Percentiles rank a stretch among this genome's conserved stretches.
These are phyloP conservation scores for Orthosia cruda DNA, from an alignment of 2,888 invertebrate genomes.

Conservation along the genomic window DNA sequence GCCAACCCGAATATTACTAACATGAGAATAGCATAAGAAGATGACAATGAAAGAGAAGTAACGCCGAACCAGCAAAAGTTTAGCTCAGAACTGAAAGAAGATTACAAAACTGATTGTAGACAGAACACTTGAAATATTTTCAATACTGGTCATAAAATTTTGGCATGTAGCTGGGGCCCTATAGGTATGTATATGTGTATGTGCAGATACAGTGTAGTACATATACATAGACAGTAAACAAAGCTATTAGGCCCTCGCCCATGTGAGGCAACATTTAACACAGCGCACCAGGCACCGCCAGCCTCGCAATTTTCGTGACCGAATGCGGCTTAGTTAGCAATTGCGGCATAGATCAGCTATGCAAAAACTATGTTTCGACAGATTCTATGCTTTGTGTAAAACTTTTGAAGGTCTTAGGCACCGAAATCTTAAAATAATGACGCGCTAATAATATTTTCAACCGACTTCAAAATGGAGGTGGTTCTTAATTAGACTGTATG, in stretches of 20 bases:
- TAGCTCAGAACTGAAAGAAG: background rate
- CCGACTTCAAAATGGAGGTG: too few species aligned
- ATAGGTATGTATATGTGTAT: background rate
- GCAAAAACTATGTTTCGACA: conserved; percentile 56
- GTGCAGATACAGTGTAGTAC: conserved; percentile 1
- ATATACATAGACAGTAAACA: conserved; percentile 42
- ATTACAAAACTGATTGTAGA: background rate
- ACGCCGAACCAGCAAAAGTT: background rate
- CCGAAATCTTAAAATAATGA: conserved; percentile 19
- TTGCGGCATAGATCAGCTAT: conserved; percentile 75
- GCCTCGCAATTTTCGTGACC: conserved; percentile 81
- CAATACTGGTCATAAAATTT: background rate
- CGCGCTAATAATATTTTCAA: background rate
- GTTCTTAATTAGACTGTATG: too few species aligned
- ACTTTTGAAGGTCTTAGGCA: conserved; percentile 28
- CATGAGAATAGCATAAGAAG: too few species aligned
- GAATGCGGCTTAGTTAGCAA: conserved; percentile 75
- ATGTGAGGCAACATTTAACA: conserved; percentile 76
- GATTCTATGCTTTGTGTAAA: conserved; percentile 42
- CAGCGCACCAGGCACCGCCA: conserved; percentile 79
- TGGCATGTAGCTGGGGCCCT: background rate
- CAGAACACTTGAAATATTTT: background rate
- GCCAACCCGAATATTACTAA: background rate
- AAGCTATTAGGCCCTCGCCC: conserved; percentile 54
- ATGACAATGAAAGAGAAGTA: background rate